Base-by-base conservation (phyloP, 2,888 invertebrate genomes). In the Drosophila eohydei region DNA sequence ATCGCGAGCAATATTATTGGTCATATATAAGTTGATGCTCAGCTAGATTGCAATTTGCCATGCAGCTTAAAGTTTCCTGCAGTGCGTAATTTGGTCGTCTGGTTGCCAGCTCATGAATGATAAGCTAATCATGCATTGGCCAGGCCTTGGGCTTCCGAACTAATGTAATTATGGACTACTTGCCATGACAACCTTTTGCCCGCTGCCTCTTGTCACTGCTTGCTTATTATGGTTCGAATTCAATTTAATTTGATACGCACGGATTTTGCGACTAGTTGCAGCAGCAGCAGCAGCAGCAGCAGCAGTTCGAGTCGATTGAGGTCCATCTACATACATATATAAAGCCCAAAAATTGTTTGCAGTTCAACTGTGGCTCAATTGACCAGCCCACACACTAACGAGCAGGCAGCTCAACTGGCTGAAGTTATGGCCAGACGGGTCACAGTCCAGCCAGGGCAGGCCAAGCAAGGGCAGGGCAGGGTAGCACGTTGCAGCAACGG, bases 181-280 rank as follows among this genome's bases (percentile, higher is more conserved):
- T 85, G 78, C 63, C 68, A 77, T 68, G 68, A 51, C 79, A 74
- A 80, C 74, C 79, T 71, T 61, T 41, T 34, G 50, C 26, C 43
- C 52, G 14, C 38, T 48, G 59, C 30, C 54, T 16, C 28, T 12
- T 16, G 12, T 9, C 58, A 14, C 11, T 28, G 58, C 65, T 69
- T 72, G 79, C 78, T 85, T 85, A 80, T 85, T 83, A 79, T 76
- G 83, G 71, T 72, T 64, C 77, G 80, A 82, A 82, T 83, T 80
- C 88, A 85, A 85, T 86, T 87, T 83, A 85, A 83, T 87, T 83
- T 79, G 84, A 86, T 82, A 81, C 81, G 79, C 79, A 79, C 62
- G 57, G 79, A 79, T 79, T 78, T 78, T 78, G 74, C 62, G 80
- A 67, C 68, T 60, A 83, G 75, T 71, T 46, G 60, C 66, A 38